These are phyloP conservation scores for Sebastes iracundus DNA, from an alignment of 2,797 vertebrate species.

Conservation along the genomic window DNA sequence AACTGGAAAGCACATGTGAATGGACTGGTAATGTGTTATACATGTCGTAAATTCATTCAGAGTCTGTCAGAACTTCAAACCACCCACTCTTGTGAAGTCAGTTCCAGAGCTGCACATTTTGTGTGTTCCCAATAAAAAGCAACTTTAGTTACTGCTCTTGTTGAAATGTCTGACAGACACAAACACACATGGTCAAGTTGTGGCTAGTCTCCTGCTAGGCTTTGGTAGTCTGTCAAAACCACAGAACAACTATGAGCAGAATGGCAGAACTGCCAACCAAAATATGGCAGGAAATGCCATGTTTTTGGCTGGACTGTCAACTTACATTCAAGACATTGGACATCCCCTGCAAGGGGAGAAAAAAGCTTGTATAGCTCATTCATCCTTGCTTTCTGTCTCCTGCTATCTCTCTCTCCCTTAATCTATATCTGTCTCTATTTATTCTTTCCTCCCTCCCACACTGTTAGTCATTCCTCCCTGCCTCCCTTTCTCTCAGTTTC, in stretches of 20 bases:
- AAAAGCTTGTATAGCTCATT: slow-evolving; percentile 29
- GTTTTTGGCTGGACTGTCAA: slow-evolving; percentile 9
- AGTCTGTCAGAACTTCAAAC: background rate
- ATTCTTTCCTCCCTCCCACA: slow-evolving; percentile 22
- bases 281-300: slow-evolving; percentile 14
- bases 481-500: slow-evolving; percentile 25
- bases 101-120: slow-evolving; percentile 16
- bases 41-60: background rate
- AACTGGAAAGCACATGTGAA: background rate
- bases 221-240: slow-evolving; percentile 36
- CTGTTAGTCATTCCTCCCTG: slow-evolving; percentile 40
- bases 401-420: background rate
- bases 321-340: background rate
- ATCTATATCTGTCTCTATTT: slow-evolving; percentile 33
- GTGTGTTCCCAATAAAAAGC: slow-evolving; percentile 25
- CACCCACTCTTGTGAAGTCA: slow-evolving; percentile 17
- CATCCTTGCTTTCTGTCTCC: background rate
- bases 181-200: slow-evolving; percentile 30
- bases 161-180: slow-evolving; percentile 35
- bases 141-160: slow-evolving; percentile 13
- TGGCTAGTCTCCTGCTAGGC: slow-evolving; percentile 14
- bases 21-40: background rate
- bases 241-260: background rate
- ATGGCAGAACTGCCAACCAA: background rate
- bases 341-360: background rate